phyloP scores from a whole-genome alignment of 2,797 vertebrate genomes.

The Cygnus olor region DNA sequence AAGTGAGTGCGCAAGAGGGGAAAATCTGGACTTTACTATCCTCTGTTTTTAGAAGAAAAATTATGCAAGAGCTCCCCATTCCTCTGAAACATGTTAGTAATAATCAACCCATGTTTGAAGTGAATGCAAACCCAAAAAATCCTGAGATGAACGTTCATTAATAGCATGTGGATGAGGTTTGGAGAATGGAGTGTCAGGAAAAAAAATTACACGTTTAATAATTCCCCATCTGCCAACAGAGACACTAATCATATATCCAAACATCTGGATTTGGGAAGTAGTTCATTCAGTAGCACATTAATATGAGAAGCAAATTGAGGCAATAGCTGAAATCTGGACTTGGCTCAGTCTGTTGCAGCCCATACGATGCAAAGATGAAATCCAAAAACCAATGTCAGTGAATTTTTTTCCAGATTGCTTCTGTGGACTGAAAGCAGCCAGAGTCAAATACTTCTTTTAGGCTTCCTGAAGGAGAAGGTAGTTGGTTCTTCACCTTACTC shows the following conservation, averaged over 20 bases:
- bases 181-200: background rate
- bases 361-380: slow-evolving; percentile 36
- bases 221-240: slow-evolving; percentile 31
- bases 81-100: slow-evolving; percentile 54
- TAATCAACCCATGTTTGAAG: slow-evolving; percentile 35
- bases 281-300: slow-evolving; percentile 16
- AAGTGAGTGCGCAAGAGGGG: background rate
- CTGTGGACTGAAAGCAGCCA: slow-evolving; percentile 5
- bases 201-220: slow-evolving; percentile 37
- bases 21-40: slow-evolving; percentile 1
- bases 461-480: background rate
- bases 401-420: slow-evolving; percentile 41
- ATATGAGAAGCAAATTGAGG: slow-evolving; percentile 48
- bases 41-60: slow-evolving; percentile 2
- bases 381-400: slow-evolving; percentile 31
- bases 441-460: background rate
- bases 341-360: background rate
- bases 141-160: slow-evolving; percentile 49
- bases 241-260: slow-evolving; percentile 48
- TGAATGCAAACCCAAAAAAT: slow-evolving; percentile 19
- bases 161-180: slow-evolving; percentile 58
- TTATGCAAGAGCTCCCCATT: background rate
- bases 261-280: slow-evolving; percentile 34
- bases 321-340: slow-evolving; percentile 12
- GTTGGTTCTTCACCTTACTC: background rate